Evolutionary conservation across 2,888 invertebrate genomes (phyloP), one percentile per base, ranked within the genome.

Genomic region (Cryptosula pallasiana): DNA sequence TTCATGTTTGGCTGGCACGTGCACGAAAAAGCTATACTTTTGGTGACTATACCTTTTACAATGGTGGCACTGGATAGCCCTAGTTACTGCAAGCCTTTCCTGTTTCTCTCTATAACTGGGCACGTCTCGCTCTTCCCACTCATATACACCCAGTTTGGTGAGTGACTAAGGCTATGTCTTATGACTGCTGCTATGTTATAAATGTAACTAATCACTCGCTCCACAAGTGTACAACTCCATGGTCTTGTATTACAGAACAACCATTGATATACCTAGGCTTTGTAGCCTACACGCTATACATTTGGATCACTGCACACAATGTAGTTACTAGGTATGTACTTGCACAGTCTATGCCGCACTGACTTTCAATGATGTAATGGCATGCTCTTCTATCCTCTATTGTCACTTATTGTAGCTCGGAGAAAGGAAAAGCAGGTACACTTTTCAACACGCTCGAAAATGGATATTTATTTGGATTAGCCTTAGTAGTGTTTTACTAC

Each of bases 1-100:
- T 98, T 94, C 83, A 88, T 97, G 87, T 98, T 98, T 86, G 95
- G 98, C 13, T 99, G 97, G 86, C 99, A 99, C 86, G 99, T 99
- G 0, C 99, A 99, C 80, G 99, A 99, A 83, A 99, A 99, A 85
- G 99, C 99, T 0, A 92, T 99, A 79, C 87, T 99, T 25, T 89
- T 99, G 87, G 89, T 92, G 36, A 88, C 94, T 57, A 89, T 99
- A 80, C 98, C 98, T 1, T 83, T 98, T 73, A 83, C 83, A 58
- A 75, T 95, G 78, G 86, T 95, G 74, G 89, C 92, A 9, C 88
- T 91, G 27, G 86, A 90, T 72, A 89, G 91, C 74, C 86, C 87
- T 72, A 86, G 87, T 36, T 94, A 95, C 83, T 93, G 92, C 1
- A 89, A 89, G 81, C 84, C 90, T 55, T 93, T 91, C 78, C 84